Conservation (phyloP, 2,113 vertebrate genomes). For the Abramis brama region DNA sequence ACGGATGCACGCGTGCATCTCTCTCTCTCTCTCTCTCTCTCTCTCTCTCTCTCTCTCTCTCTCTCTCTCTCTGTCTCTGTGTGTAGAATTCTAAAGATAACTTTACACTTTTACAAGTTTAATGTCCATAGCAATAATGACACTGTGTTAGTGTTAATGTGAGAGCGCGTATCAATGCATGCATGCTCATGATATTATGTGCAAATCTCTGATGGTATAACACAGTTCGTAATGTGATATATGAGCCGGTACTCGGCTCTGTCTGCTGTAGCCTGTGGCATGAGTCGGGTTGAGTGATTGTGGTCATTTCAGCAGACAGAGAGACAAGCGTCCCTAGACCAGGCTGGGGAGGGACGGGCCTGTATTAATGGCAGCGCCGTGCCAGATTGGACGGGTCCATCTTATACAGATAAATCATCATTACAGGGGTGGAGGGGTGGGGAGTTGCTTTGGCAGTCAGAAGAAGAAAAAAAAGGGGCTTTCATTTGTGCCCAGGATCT, state of each 20-base stretch:
- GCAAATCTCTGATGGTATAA: constrained; percentile 43
- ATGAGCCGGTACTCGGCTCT: constrained; percentile 53
- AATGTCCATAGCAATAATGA: background rate
- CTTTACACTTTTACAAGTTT: background rate
- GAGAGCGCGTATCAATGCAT: background rate
- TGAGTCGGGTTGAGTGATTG: constrained; percentile 74
- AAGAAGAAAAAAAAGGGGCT: constrained; percentile 53
- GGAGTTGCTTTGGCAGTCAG: constrained; percentile 28
- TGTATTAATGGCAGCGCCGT: constrained; percentile 79
- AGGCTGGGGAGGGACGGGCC: constrained; percentile 60
- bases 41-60: too few relatives aligned
- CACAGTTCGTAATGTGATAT: constrained; percentile 39
- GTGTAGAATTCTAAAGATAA: constrained; percentile 5
- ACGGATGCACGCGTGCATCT: background rate
- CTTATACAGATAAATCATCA: constrained; percentile 84
- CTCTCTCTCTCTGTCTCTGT: background rate
- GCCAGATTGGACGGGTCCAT: constrained; percentile 76
- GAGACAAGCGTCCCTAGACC: constrained; percentile 70
- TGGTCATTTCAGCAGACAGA: constrained; percentile 78
- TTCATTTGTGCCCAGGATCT: constrained; percentile 77
- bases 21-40: too few relatives aligned
- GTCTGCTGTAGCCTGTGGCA: constrained; percentile 65
- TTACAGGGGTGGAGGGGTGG: constrained; percentile 65
- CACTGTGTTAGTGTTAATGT: constrained; percentile 46
- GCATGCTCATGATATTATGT: constrained; percentile 18